A percentile compares a stretch with the other conserved stretches of the same genome.
phyloP scores from a whole-genome alignment of 2,888 invertebrate genomes.

The Cremastinae sp. region DNA sequence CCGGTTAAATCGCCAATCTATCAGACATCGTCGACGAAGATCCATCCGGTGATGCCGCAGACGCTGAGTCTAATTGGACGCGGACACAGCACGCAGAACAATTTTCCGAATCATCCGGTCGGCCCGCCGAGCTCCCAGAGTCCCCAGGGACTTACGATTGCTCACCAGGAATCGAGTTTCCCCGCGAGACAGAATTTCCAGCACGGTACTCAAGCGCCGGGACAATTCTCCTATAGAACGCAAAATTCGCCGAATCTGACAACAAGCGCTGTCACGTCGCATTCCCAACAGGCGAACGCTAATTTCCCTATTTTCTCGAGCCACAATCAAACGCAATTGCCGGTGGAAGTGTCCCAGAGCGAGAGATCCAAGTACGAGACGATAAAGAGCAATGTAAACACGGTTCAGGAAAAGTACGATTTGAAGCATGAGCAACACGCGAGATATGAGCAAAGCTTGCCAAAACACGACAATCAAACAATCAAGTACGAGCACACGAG shows the following conservation, averaged over 20 bases:
- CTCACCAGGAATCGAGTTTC: conserved; percentile 70
- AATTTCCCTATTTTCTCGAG: conserved; percentile 63
- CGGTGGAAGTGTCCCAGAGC: conserved; percentile 60
- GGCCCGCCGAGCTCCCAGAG: conserved; percentile 56
- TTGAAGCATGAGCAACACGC: conserved; percentile 68
- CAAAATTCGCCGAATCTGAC: conserved; percentile 70
- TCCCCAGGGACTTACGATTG: conserved; percentile 64
- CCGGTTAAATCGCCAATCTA: conserved; percentile 87
- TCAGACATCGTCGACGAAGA: conserved; percentile 90
- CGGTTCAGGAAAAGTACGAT: conserved; percentile 70
- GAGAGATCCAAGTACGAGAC: conserved; percentile 69
- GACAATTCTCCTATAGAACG: conserved; percentile 61
- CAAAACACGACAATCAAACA: conserved; percentile 69
- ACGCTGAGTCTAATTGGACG: conserved; percentile 82
- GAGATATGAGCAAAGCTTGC: conserved; percentile 69
- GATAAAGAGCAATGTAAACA: conserved; percentile 56
- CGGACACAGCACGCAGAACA: conserved; percentile 68
- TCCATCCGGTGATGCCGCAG: conserved; percentile 90
- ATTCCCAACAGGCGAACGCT: conserved; percentile 40
- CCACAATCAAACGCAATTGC: conserved; percentile 68
- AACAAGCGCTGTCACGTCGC: conserved; percentile 25
- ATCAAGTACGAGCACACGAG: conserved; percentile 64
- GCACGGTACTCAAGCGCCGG: conserved; percentile 45
- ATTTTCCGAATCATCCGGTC: conserved; percentile 62
- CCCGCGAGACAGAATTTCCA: conserved; percentile 63